These are phyloP conservation scores for Oryzias melastigma DNA, from an alignment of 2,113 vertebrate species.

Conservation along the genomic window DNA sequence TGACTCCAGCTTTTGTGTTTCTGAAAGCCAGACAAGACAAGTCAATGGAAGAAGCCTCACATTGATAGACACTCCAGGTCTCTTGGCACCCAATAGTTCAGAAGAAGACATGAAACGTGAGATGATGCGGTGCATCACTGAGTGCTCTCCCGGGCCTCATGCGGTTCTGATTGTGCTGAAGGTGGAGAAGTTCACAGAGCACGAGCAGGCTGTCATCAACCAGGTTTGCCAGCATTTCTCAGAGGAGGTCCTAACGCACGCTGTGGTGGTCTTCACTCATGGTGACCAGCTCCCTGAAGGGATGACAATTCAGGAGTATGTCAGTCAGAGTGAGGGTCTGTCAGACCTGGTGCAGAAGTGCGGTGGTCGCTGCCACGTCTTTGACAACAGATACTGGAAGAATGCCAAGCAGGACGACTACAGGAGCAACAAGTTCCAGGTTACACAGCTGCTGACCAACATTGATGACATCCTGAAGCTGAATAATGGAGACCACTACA, in stretches of 20 bases:
- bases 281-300: conserved; percentile 1
- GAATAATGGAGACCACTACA: conserved; percentile 22
- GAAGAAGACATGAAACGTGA: conserved; percentile 2
- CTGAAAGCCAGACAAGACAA: background rate
- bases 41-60: conserved; percentile 26
- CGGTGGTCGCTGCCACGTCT: background rate
- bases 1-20: background rate
- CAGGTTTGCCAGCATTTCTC: conserved; percentile 24
- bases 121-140: background rate
- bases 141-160: conserved; percentile 10
- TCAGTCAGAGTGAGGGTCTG: background rate
- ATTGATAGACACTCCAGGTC: conserved; percentile 48
- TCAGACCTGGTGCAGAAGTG: conserved; percentile 1
- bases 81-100: conserved; percentile 17
- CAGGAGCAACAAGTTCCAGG: conserved; percentile 33
- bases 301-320: conserved; percentile 21
- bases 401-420: background rate
- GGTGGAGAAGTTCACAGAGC: conserved; percentile 12
- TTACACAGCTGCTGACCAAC: conserved; percentile 25
- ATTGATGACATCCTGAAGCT: background rate
- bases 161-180: conserved; percentile 14
- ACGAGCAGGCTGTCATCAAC: conserved; percentile 2
- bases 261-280: conserved; percentile 30
- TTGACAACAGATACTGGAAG: conserved; percentile 22
- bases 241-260: conserved; percentile 8